Evolutionary conservation across 2,888 invertebrate genomes (phyloP).

Genomic region (Napeogenes sylphis): DNA sequence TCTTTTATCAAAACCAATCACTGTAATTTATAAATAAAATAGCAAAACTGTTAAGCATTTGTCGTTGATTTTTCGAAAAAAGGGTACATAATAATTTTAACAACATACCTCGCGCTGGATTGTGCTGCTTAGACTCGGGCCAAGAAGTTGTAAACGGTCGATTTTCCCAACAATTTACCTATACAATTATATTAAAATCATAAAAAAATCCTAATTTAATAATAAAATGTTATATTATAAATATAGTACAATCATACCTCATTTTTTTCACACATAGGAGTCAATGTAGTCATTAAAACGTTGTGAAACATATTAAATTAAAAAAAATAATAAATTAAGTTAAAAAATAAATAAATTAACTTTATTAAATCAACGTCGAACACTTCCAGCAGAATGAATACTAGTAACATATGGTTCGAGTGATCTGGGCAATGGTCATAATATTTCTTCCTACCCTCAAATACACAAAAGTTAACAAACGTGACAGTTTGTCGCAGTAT

Average conservation of each 20-base stretch:
- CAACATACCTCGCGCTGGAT: slow-evolving; percentile 38
- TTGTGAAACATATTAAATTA: slow-evolving; percentile 49
- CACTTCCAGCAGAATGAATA: slow-evolving; percentile 21
- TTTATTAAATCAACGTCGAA: slow-evolving; percentile 17
- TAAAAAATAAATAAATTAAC: slow-evolving; percentile 6
- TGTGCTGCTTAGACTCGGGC: slow-evolving; percentile 40
- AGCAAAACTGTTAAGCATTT: too few species aligned
- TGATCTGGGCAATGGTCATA: neutral
- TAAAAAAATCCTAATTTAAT: slow-evolving; percentile 6
- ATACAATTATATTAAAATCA: slow-evolving; percentile 22
- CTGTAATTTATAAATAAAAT: too few species aligned
- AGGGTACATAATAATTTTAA: neutral
- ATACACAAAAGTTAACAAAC: neutral
- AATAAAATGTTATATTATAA: slow-evolving; percentile 7
- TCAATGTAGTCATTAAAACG: slow-evolving; percentile 42
- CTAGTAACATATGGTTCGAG: neutral
- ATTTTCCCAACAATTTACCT: slow-evolving; percentile 55
- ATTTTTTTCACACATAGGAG: slow-evolving; percentile 45
- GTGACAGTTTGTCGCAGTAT: neutral
- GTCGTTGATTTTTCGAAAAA: too few species aligned
- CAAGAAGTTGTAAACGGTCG: slow-evolving; percentile 47
- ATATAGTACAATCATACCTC: slow-evolving; percentile 44
- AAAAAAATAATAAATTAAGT: neutral
- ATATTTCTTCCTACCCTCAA: slow-evolving; percentile 17
- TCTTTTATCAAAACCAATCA: too few species aligned